A percentile compares a stretch with the other conserved stretches of the same genome.
phyloP scores from a whole-genome alignment of 2,888 invertebrate genomes.

The Endotricha flammealis region DNA sequence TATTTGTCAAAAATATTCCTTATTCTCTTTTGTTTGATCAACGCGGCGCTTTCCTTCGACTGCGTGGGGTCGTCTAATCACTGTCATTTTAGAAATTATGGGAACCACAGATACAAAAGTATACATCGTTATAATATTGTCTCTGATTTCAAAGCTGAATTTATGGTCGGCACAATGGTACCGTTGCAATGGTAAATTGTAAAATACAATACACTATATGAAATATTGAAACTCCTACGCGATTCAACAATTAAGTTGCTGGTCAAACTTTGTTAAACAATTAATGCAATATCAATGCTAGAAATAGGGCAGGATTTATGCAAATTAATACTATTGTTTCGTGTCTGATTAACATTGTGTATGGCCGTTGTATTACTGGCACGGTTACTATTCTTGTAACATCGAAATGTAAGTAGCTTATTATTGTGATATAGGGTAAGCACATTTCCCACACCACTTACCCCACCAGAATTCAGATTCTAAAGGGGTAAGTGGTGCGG shows the following conservation, averaged over 20 bases:
- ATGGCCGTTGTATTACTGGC: slow-evolving; percentile 8
- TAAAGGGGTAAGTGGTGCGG: too few species aligned
- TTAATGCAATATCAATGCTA: slow-evolving; percentile 8
- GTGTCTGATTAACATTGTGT: slow-evolving; percentile 1
- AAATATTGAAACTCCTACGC: neutral
- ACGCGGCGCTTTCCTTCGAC: slow-evolving; percentile 38
- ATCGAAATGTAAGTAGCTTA: too few species aligned
- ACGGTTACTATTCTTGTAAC: too few species aligned
- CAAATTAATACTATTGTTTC: slow-evolving; percentile 2
- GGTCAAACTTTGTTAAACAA: slow-evolving; percentile 1
- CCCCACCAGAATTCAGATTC: too few species aligned
- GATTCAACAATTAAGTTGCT: neutral
- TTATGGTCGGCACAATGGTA: neutral
- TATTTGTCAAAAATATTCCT: too few species aligned
- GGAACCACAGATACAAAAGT: neutral
- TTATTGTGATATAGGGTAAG: too few species aligned
- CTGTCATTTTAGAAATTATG: slow-evolving; percentile 14
- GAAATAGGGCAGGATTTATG: slow-evolving; percentile 5
- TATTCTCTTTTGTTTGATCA: too few species aligned
- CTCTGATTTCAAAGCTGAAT: neutral
- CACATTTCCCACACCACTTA: too few species aligned
- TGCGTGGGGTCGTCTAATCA: slow-evolving; percentile 37
- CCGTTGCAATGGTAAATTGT: neutral
- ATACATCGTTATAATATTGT: neutral
- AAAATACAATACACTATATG: too few species aligned